Evolutionary conservation across 2,113 vertebrate genomes (phyloP), one percentile per base, ranked within the genome.

Genomic region (Anser brachyrhynchus): DNA sequence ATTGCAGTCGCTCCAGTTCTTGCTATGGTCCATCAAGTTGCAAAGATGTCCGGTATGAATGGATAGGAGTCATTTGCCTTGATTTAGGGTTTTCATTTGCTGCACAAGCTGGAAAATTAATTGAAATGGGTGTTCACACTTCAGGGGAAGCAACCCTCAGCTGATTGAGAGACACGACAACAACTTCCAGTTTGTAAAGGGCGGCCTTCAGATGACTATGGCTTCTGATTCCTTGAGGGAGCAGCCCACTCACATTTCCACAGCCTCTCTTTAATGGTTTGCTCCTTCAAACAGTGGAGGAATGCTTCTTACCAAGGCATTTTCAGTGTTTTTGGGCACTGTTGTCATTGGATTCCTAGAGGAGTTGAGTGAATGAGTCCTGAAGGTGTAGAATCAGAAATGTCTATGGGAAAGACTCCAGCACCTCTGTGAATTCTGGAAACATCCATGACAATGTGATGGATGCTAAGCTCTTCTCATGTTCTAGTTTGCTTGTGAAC

Each of bases 71-170:
- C 2, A 76, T 76, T 95, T 91, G 75, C 81, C 58, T 86, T 94
- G 84, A 94, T 96, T 94, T 84, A 93, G 55, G 44, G 31, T 49
- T 84, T 95, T 89, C 61, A 81, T 78, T 87, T 73, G 67, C 69
- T 83, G 54, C 39, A 49, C 33, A 77, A 64, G 33, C 76, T 62
- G 72, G 29, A 54, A 71, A 87, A 84, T 90, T 88, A 87, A 86
- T 86, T 92, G 71, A 44, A 74, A 95, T 76, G 59, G 9, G 44
- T 57, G 59, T 75, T 94, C 78, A 78, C 39, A 49, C 44, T 87
- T 61, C 58, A 92, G 43, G 19, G 26, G 31, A 58, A 80, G 73
- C 5, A 75, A 43, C 82, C 70, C 59, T 79, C 59, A 89, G 64
- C 39, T 84, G 64, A 46, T 33, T 87, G 87, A 84, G 33, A 51